Percentiles rank a stretch among this genome's conserved stretches.
phyloP scores from a whole-genome alignment of 2,888 invertebrate species.

The Athalia circularis region DNA sequence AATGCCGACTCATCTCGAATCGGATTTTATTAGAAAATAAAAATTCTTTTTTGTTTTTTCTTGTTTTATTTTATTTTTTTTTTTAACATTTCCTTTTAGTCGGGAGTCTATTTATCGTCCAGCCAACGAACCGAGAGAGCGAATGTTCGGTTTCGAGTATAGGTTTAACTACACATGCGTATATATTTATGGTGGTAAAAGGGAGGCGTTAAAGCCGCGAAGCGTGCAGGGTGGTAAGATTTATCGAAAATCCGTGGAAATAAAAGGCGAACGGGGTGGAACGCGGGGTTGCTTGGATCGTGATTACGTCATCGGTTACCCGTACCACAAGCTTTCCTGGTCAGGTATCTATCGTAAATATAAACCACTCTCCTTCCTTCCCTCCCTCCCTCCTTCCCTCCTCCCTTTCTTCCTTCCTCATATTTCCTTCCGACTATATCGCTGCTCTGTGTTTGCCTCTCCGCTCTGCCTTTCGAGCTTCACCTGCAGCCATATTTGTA shows the following conservation, averaged over 20 bases:
- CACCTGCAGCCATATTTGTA: no score
- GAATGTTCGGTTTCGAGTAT: no score
- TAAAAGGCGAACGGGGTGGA: neutral
- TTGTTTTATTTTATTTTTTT: no score
- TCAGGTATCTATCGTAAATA: conserved; percentile 31
- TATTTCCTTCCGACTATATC: neutral
- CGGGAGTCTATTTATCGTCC: no score
- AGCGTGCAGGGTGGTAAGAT: neutral
- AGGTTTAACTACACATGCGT: no score
- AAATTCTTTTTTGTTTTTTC: no score
- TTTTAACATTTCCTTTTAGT: no score
- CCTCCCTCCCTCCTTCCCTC: neutral
- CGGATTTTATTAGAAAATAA: no score
- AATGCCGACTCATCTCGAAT: no score
- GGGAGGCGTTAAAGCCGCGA: no score
- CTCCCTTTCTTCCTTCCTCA: neutral
- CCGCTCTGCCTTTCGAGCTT: neutral
- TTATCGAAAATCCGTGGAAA: neutral
- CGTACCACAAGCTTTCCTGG: neutral
- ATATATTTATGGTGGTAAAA: no score
- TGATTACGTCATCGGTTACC: conserved; percentile 26
- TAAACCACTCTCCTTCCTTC: neutral
- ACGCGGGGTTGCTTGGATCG: conserved; percentile 1
- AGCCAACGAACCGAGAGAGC: no score
- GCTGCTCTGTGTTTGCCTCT: neutral